A percentile compares a stretch with the other conserved stretches of the same genome.
These are phyloP conservation scores for Nylanderia fulva DNA, from an alignment of 1,140 invertebrate species.

Conservation along the genomic window DNA sequence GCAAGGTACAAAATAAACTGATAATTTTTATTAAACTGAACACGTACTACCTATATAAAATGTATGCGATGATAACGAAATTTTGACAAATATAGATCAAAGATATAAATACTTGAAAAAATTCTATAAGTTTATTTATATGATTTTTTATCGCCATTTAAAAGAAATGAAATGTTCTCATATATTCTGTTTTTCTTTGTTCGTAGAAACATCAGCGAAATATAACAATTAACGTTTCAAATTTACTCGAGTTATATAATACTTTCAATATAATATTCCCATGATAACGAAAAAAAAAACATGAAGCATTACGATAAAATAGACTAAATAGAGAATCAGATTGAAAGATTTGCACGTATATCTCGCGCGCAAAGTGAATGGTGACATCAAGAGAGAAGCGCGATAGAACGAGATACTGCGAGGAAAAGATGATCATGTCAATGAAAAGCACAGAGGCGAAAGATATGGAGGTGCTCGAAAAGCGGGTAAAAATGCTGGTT, in stretches of 20 bases:
- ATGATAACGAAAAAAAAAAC: neutral
- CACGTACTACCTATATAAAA: neutral
- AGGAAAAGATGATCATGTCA: constrained; percentile 22
- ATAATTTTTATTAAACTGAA: neutral
- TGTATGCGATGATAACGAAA: neutral
- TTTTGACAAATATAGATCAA: neutral
- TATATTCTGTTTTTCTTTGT: neutral
- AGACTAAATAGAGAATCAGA: neutral
- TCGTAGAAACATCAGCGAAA: neutral
- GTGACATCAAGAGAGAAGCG: constrained; percentile 37
- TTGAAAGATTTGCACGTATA: neutral
- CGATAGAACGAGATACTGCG: constrained; percentile 4
- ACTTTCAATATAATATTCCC: constrained; percentile 5
- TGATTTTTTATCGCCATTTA: neutral
- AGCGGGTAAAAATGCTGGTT: constrained; percentile 4
- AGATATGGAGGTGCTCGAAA: constrained; percentile 41
- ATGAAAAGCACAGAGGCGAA: constrained; percentile 28
- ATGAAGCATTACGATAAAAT: neutral
- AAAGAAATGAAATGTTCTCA: neutral
- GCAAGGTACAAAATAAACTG: neutral
- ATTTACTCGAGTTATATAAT: neutral
- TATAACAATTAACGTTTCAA: constrained; percentile 9
- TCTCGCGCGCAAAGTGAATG: constrained; percentile 62
- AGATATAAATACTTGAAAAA: neutral
- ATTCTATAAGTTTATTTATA: neutral